Evolutionary conservation across 1,140 invertebrate species (phyloP).

Genomic region (Magallana ariakensis): DNA sequence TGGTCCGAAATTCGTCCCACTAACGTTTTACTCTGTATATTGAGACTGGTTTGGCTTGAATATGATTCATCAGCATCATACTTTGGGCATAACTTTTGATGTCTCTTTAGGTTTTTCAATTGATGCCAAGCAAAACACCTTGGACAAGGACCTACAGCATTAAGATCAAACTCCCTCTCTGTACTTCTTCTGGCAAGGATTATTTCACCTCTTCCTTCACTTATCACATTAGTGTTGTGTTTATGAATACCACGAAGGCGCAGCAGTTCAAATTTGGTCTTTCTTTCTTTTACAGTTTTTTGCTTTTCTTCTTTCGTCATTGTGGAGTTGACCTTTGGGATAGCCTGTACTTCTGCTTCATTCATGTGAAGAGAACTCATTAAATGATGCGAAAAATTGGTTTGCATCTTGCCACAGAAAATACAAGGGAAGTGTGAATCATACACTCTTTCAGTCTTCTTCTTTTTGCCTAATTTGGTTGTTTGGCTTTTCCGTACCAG

Average conservation of each 20-base stretch:
- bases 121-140: background rate
- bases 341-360: background rate
- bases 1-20: slow-evolving; percentile 25
- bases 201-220: background rate
- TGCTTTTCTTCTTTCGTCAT: background rate
- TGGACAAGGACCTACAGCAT: background rate
- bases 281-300: background rate
- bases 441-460: too few relatives aligned
- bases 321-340: background rate
- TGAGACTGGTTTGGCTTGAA: slow-evolving; percentile 29
- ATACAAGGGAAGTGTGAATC: too few relatives aligned
- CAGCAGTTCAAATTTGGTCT: background rate
- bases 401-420: too few relatives aligned
- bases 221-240: background rate
- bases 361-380: background rate
- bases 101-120: background rate
- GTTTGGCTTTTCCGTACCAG: too few relatives aligned
- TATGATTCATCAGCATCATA: background rate
- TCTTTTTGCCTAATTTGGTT: too few relatives aligned
- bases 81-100: background rate
- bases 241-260: background rate
- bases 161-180: background rate
- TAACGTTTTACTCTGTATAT: slow-evolving; percentile 45
- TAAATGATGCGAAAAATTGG: background rate
- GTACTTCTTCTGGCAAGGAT: slow-evolving; percentile 28